phyloP scores from a whole-genome alignment of 2,797 vertebrate species.

The Alfaro cultratus region DNA sequence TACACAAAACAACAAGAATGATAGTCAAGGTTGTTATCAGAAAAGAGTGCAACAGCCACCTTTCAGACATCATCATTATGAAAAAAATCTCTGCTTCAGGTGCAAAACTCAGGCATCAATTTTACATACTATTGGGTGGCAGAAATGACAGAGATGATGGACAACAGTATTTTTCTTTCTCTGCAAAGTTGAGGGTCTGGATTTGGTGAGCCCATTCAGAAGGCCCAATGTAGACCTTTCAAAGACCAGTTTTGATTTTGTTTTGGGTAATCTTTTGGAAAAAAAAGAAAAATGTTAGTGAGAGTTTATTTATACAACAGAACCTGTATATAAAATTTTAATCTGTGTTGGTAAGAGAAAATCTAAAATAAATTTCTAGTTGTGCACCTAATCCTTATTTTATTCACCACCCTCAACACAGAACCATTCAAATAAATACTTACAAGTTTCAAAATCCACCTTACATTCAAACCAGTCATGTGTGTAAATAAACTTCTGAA shows the following conservation, averaged over 20 bases:
- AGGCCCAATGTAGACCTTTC: not conserved
- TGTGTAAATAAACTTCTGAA: not conserved
- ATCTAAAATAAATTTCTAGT: not conserved
- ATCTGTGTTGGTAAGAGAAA: not conserved
- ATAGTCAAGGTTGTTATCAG: not conserved
- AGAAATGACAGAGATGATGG: not conserved
- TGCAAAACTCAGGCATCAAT: not conserved
- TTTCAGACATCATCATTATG: not conserved
- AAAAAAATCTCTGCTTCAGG: not conserved
- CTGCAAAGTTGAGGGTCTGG: not conserved
- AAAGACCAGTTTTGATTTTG: not conserved
- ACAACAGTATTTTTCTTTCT: not conserved
- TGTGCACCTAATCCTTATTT: not conserved
- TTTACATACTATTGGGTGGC: not conserved
- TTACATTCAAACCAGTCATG: not conserved
- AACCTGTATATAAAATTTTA: not conserved
- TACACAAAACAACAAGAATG: not conserved
- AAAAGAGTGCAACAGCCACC: not conserved
- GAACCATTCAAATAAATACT: not conserved
- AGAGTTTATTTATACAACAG: too few relatives aligned
- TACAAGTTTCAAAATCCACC: too few relatives aligned
- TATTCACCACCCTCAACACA: not conserved
- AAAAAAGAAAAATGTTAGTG: not conserved
- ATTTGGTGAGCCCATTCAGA: not conserved
- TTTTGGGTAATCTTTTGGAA: not conserved